Conservation (phyloP, 1,140 invertebrate species). For the Drosophila rufa region DNA sequence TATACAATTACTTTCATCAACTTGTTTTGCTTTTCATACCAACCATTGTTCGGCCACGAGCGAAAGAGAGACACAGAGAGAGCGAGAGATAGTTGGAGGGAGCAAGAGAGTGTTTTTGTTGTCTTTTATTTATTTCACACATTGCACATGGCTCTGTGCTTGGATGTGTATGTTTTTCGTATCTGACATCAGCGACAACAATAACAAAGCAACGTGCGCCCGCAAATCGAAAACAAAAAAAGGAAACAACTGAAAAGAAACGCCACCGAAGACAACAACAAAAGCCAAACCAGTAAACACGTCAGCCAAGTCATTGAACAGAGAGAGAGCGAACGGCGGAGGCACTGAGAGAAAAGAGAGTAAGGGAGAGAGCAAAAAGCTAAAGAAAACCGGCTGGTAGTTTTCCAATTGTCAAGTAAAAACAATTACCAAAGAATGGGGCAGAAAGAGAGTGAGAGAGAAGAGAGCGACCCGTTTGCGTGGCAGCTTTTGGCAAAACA, state of each 20-base stretch:
- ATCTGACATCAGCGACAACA: conserved; percentile 77
- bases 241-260: conserved; percentile 39
- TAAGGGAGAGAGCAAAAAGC: conserved; percentile 16
- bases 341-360: conserved; percentile 15
- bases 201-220: conserved; percentile 74
- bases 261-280: conserved; percentile 36
- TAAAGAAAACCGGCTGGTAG: conserved; percentile 58
- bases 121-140: conserved; percentile 31
- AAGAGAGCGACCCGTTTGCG: conserved; percentile 40
- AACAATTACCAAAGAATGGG: conserved; percentile 39
- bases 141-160: conserved; percentile 50
- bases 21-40: conserved; percentile 34
- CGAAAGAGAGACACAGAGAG: conserved; percentile 11
- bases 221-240: conserved; percentile 42
- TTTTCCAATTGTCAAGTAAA: conserved; percentile 60
- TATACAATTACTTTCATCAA: conserved; percentile 52
- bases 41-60: conserved; percentile 22
- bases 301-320: conserved; percentile 56
- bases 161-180: conserved; percentile 37
- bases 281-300: conserved; percentile 67
- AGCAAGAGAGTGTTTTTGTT: conserved; percentile 16
- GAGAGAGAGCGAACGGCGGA: background rate
- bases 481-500: conserved; percentile 60
- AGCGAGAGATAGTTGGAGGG: background rate
- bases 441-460: conserved; percentile 3